Evolutionary conservation across 2,113 vertebrate genomes (phyloP).

Genomic region (Notothenia coriiceps): DNA sequence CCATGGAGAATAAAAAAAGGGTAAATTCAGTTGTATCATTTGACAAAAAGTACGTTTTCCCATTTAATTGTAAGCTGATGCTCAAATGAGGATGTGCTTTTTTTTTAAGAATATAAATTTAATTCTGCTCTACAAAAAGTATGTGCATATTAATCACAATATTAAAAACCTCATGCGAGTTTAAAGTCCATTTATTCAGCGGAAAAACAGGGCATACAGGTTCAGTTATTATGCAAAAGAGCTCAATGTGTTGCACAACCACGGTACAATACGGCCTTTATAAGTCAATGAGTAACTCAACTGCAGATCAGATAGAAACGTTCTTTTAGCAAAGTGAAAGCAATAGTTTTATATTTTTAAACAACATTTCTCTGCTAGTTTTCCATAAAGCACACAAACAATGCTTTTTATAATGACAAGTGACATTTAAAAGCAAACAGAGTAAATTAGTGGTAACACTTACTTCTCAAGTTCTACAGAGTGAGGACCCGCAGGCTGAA

Average conservation of each 20-base stretch:
- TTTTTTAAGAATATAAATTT: not conserved
- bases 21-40: not conserved
- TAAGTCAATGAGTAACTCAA: not conserved
- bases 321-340: too few relatives aligned
- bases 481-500: not conserved
- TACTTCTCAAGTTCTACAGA: not conserved
- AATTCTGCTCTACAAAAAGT: not conserved
- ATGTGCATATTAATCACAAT: not conserved
- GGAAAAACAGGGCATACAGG: not conserved
- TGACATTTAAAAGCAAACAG: not conserved
- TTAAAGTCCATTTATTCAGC: not conserved
- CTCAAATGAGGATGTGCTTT: not conserved
- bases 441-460: not conserved
- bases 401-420: too few relatives aligned
- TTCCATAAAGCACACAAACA: not conserved
- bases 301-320: not conserved
- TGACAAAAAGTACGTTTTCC: not conserved
- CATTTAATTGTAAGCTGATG: not conserved
- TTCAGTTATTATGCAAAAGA: constrained; percentile 20
- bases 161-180: not conserved
- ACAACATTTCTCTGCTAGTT: too few relatives aligned
- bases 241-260: not conserved
- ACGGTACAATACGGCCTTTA: not conserved
- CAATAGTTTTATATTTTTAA: too few relatives aligned
- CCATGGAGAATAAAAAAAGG: too few relatives aligned